Base-by-base conservation (phyloP, 2,888 invertebrate species). In the Drosophila anceps region DNA sequence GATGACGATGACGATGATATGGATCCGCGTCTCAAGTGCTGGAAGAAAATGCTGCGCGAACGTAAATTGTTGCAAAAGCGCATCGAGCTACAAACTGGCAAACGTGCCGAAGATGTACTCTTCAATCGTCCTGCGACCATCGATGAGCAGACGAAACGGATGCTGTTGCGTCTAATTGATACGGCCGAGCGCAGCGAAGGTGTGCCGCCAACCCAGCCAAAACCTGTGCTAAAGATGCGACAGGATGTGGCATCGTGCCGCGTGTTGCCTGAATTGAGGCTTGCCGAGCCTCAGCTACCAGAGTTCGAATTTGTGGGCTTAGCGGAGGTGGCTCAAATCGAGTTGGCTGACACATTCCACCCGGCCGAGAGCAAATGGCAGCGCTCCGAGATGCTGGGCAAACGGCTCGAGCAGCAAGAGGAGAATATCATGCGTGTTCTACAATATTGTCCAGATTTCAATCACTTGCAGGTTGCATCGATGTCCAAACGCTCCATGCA, bases 41-140 rank as follows among this genome's bases (percentile, higher is more conserved):
- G 92, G 92, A 79, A 82, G 6, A 66, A 83, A 8, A 48, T 79
- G 43, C 54, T 91, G 24, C 51, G 61, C 4, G 70, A 85, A 12
- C 85, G 91, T 0, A 54, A 71, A 6, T 9, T 37, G 0, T 10
- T 91, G 0, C 83, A 84, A 29, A 3, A 33, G 1, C 76, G 83
- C 20, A 91, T 91, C n/a, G 71, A 78, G 15, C 61, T 20, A 0
- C 54, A 73, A 12, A 89, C 83, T 0, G 86, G 86, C 1, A 91
- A 92, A 53, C 66, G 73, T 0, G 53, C 79, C 4, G 67, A 79
- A 5, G 84, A 84, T n/a, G 74, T 92, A 37, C 76, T 91, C 43
- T 91, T 91, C 54, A 92, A 91, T 76, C 90, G 88, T 0, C 69
- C 72, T 27, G 44, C 67, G 0, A 91, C 91, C 31, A 71, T 92